Evolutionary conservation across 2,888 invertebrate genomes (phyloP), one percentile per base, ranked within the genome.

Genomic region (Epistrophe eligans): DNA sequence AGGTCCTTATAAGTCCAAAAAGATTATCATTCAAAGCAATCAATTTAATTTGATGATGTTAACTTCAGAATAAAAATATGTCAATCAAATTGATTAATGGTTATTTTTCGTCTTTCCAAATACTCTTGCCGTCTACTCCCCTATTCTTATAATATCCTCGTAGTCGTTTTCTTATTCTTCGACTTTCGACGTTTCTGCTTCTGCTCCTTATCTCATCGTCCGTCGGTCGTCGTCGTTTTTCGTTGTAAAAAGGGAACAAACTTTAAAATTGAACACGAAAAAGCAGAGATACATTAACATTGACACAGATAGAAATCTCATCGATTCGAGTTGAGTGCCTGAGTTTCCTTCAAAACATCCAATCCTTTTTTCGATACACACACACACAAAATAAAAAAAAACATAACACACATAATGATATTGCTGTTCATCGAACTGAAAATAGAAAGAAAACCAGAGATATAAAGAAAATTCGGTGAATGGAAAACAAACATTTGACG

Each of bases 11-110:
- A 81, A 81, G 77, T 85, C 77, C 77, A 70, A 81, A 79, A 85
- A 79, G 85, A 85, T 85, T 85, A 85, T 81, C 85, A 85, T 81
- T 79, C 81, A 74, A 87, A 87, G 87, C 82, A 87, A 83, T 87
- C 87, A 82, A 79, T 87, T 87, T 83, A 83, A 79, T 87, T 87
- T 87, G 82, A 79, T 87, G 87, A 87, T 87, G 87, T 85, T 85
- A 85, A 85, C 84, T 85, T 87, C 76, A 66, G 79, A 87, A 87
- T 87, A 87, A 87, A 87, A 87, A 87, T 87, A 83, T 87, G 87
- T 87, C 87, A 87, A 87, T 87, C 87, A 87, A 82, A 71, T 87
- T 87, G 87, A 87, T 87, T 82, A 87, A 87, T 87, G 87, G 83
- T 58, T 87, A 72, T 85, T 85, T 74, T 77, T 85, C 77, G 73